Evolutionary conservation across 2,113 vertebrate species (phyloP).

Genomic region (Nannospalax galili): DNA sequence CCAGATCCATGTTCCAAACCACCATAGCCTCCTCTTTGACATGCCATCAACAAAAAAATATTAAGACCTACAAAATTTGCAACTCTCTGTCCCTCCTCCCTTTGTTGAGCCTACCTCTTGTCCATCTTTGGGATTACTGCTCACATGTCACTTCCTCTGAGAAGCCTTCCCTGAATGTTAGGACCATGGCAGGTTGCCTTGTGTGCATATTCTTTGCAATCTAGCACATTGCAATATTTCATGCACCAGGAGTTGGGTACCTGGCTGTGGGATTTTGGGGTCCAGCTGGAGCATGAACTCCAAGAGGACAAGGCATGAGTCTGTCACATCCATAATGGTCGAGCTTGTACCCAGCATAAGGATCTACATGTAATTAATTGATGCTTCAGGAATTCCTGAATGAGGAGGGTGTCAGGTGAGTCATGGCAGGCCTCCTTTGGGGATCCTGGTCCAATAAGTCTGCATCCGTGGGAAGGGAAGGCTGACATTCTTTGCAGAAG

Average conservation of each 20-base stretch:
- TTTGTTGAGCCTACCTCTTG: not conserved
- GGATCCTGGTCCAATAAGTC: not conserved
- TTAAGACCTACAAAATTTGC: not conserved
- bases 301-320: not conserved
- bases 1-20: not conserved
- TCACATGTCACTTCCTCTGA: not conserved
- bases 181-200: not conserved
- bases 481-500: not conserved
- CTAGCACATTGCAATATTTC: not conserved
- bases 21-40: not conserved
- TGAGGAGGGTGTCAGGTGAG: not conserved
- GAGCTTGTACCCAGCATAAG: not conserved
- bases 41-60: not conserved
- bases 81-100: not conserved
- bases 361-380: fast-evolving
- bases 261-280: not conserved
- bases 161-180: not conserved
- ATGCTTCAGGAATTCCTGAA: too few species aligned
- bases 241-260: not conserved
- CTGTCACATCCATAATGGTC: not conserved
- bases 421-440: not conserved
- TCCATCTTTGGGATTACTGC: not conserved
- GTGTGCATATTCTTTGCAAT: not conserved
- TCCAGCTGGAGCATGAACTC: not conserved
- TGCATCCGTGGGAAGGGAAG: not conserved